Evolutionary conservation across 2,113 vertebrate species (phyloP).

Genomic region (Harpagus bidentatus): DNA sequence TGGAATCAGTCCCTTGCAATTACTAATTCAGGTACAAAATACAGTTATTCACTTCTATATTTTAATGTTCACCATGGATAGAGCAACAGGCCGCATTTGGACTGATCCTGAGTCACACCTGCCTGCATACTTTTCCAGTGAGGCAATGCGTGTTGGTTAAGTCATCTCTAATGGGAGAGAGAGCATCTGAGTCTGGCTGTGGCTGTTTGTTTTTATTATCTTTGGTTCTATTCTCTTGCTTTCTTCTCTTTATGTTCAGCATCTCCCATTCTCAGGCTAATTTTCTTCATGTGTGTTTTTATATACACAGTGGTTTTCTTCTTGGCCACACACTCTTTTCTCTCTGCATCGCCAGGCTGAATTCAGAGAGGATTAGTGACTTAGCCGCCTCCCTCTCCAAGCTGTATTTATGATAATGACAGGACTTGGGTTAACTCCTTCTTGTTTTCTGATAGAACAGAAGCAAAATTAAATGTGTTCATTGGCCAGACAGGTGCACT

Average conservation of each 20-base stretch:
- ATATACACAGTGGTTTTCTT: neutral
- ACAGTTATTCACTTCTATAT: neutral
- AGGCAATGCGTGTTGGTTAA: neutral
- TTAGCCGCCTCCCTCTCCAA: neutral
- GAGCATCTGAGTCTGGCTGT: neutral
- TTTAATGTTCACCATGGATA: neutral
- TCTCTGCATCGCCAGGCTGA: neutral
- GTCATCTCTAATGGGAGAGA: neutral
- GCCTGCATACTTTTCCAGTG: neutral
- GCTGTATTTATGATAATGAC: neutral
- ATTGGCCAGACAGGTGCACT: neutral
- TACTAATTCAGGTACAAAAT: neutral
- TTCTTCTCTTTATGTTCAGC: neutral
- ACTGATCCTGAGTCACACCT: neutral
- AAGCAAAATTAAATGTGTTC: neutral
- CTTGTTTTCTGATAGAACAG: conserved; percentile 7
- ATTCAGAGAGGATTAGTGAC: neutral
- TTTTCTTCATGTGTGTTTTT: neutral
- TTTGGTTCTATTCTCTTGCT: neutral
- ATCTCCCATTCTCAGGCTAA: neutral
- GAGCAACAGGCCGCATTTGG: neutral
- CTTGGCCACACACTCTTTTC: neutral
- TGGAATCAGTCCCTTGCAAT: neutral
- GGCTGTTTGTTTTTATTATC: neutral
- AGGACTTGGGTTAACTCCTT: conserved; percentile 27